A percentile compares a stretch with the other conserved stretches of the same genome.
Conservation (phyloP, 2,888 invertebrate genomes). For the Strigamia maritima region DNA sequence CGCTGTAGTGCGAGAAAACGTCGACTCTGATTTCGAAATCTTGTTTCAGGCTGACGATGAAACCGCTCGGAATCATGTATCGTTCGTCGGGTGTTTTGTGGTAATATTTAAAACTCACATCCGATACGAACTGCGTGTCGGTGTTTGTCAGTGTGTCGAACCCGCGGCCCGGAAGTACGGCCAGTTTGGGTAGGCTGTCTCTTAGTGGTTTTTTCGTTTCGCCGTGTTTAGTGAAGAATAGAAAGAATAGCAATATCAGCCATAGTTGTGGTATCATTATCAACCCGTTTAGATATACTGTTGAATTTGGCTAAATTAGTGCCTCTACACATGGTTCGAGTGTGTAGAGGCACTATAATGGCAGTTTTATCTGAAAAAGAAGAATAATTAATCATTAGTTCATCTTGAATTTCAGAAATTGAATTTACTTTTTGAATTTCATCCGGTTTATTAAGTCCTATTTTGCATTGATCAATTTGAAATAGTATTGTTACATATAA, state of each 20-base stretch:
- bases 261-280: background rate
- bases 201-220: background rate
- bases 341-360: background rate
- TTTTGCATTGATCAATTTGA: background rate
- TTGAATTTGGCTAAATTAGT: background rate
- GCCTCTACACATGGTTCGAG: background rate
- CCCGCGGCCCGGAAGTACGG: background rate
- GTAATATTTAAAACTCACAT: background rate
- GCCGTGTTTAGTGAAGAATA: background rate
- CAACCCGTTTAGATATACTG: background rate
- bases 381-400: background rate
- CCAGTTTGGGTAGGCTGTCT: background rate
- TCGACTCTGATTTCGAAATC: background rate
- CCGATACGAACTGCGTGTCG: background rate
- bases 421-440: background rate
- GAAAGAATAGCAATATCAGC: background rate
- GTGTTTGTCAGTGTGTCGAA: background rate
- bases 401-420: too few relatives aligned
- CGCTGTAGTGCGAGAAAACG: background rate
- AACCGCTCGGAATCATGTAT: background rate
- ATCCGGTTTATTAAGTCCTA: background rate
- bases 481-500: too few relatives aligned
- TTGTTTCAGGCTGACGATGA: background rate
- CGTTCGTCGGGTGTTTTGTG: background rate
- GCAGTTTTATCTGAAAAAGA: background rate